A percentile compares a stretch with the other conserved stretches of the same genome.
phyloP scores from a whole-genome alignment of 2,113 vertebrate species.

The Drymodes brunneopygia region DNA sequence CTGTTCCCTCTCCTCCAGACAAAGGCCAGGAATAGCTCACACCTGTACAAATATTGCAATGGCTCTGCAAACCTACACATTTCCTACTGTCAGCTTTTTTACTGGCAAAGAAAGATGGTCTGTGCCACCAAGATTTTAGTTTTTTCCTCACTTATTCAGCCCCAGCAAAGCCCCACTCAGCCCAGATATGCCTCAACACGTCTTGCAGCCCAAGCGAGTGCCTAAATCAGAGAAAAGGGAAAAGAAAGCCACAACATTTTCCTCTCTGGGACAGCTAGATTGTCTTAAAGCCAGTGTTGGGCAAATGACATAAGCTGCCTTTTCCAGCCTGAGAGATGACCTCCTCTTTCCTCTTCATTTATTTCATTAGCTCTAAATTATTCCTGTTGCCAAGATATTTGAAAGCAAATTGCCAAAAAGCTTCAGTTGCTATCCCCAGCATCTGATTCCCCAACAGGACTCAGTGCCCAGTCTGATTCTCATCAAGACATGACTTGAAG shows the following conservation, averaged over 20 bases:
- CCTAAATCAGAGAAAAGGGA: not conserved
- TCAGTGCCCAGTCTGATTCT: not conserved
- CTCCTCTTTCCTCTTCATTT: not conserved
- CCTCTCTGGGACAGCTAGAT: not conserved
- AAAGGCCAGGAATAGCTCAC: not conserved
- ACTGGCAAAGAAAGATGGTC: not conserved
- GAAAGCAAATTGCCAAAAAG: not conserved
- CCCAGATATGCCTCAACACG: not conserved
- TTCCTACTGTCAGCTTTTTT: not conserved
- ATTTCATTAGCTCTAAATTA: not conserved
- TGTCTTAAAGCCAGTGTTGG: not conserved
- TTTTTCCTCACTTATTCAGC: not conserved
- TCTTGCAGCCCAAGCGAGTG: not conserved
- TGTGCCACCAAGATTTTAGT: not conserved
- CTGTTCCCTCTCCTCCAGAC: not conserved
- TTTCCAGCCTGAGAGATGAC: not conserved
- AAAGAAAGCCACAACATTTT: not conserved
- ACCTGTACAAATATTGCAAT: not conserved
- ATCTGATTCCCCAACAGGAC: not conserved
- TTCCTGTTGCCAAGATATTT: not conserved
- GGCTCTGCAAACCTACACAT: not conserved
- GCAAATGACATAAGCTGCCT: not conserved
- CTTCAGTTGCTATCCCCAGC: not conserved
- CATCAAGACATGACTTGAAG: not conserved
- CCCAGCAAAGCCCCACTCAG: not conserved